Evolutionary conservation across 2,797 vertebrate species (phyloP), one percentile per base, ranked within the genome.

Genomic region (Melanotaenia maccullochi): DNA sequence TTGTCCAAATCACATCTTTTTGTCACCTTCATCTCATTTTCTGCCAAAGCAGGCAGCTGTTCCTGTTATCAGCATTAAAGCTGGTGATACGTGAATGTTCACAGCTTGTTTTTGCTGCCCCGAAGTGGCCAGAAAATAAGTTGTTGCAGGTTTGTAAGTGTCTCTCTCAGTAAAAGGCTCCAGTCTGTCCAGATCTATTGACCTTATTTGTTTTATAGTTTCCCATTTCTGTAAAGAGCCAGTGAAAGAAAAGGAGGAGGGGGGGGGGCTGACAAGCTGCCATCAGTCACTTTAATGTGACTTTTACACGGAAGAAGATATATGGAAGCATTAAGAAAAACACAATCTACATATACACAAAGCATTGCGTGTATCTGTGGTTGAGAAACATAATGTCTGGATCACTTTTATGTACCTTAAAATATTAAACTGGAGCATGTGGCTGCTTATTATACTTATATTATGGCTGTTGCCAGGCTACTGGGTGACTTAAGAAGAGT

Each of bases 391-490:
- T 6, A 11, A 60, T 42, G 33, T 54, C 22, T 44, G 2, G 16
- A 60, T n/a, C 18, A 35, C 55, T 33, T 77, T 75, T 16, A 36
- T 35, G 59, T 12, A 16, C 42, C 28, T 35, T 9, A 7, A 71
- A 60, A 52, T 75, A 20, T 22, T 28, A n/a, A 59, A 59, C 64
- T 58, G 36, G 69, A 78, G 42, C 36, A 20, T 60, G 65, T 73
- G 61, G 36, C 47, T 60, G 65, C 65, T 75, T 77, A 80, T 78
- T 54, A 82, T 73, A 72, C 51, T 55, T 71, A 6, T 44, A 44
- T 20, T n/a, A 33, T 62, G 61, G 76, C 73, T 75, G 91, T 93
- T 92, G 90, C 89, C 86, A 84, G 86, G 90, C 60, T 90, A 87
- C 87, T 20, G 78, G 36, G 44, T 47, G 65, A 77, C 47, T 73